Evolutionary conservation across 1,140 invertebrate genomes (phyloP), one percentile per base, ranked within the genome.

Genomic region (Diabrotica undecimpunctata): DNA sequence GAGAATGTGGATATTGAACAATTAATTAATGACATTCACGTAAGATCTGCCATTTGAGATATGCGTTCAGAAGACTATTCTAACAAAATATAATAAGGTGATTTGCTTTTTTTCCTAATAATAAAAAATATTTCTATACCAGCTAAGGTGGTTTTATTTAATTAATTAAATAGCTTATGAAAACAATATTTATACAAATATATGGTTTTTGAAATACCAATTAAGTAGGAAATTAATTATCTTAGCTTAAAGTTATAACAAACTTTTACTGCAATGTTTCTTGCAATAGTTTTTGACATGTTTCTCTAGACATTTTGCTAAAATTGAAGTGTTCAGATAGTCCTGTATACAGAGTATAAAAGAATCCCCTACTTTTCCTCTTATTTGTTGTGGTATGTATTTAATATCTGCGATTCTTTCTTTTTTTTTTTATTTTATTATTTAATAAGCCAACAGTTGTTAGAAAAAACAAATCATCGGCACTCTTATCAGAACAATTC

Each of bases 11-110:
- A 59, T 38, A 14, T 59, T 59, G 41, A 41, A 11, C 14, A 41
- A 59, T 56, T 59, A 41, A 39, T 39, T 14, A 59, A 59, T 41
- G 57, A 59, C 10, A 41, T 59, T 59, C 39, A 60, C 50, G 35
- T 60, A 13, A 60, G 58, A 60, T 14, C 38, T 12, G 58, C 38
- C 5, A 60, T 60, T 60, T 60, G 58, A 41, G 58, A 60, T 60
- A 60, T 60, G 39, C 58, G 58, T 60, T 60, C 58, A 50, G 58
- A 50, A 5, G 58, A 60, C 14, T 60, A 52, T 50, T 60, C 58
- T 41, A 50, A 60, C 58, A 62, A 62, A 55, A 62, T 62, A 62
- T 54, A 54, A 54, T 54, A 55, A n/a, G n/a, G n/a, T n/a, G n/a
- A n/a, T n/a, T n/a, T n/a, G n/a, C n/a, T n/a, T n/a, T n/a, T n/a